phyloP scores from a whole-genome alignment of 1,140 invertebrate species.

The Chelonus insularis region DNA sequence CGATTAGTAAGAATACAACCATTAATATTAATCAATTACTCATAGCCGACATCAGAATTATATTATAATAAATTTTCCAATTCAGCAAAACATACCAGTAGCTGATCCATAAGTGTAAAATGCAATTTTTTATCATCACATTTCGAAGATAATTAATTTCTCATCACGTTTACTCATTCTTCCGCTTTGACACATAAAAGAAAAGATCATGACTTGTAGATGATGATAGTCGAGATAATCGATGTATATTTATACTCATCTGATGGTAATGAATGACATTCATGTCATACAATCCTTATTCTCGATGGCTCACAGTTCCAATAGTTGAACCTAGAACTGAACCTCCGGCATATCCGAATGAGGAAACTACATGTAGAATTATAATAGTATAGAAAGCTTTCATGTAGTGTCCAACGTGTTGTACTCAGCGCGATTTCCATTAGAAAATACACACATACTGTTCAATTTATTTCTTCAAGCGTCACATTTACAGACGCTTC shows the following conservation, averaged over 20 bases:
- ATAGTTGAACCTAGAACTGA: background rate
- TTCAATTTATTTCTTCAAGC: slow-evolving; percentile 29
- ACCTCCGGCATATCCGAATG: background rate
- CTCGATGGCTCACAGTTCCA: too few relatives aligned
- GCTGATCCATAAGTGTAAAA: too few relatives aligned
- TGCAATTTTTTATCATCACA: background rate
- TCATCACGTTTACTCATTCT: background rate
- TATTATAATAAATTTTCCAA: background rate
- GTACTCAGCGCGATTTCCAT: slow-evolving; percentile 45
- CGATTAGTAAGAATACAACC: too few relatives aligned
- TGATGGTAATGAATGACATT: too few relatives aligned
- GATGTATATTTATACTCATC: too few relatives aligned
- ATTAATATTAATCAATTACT: too few relatives aligned
- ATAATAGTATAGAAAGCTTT: slow-evolving; percentile 8
- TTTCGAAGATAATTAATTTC: background rate
- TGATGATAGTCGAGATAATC: too few relatives aligned
- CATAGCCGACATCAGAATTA: too few relatives aligned
- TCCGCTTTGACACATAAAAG: too few relatives aligned
- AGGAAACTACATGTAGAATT: background rate
- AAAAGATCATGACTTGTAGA: too few relatives aligned
- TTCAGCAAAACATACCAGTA: background rate
- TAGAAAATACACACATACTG: slow-evolving; percentile 39
- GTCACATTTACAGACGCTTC: slow-evolving; percentile 22
- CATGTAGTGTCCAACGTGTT: background rate
- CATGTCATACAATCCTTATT: too few relatives aligned